A percentile compares a stretch with the other conserved stretches of the same genome.
phyloP scores from a whole-genome alignment of 2,797 vertebrate species.

The Margarornis squamiger region DNA sequence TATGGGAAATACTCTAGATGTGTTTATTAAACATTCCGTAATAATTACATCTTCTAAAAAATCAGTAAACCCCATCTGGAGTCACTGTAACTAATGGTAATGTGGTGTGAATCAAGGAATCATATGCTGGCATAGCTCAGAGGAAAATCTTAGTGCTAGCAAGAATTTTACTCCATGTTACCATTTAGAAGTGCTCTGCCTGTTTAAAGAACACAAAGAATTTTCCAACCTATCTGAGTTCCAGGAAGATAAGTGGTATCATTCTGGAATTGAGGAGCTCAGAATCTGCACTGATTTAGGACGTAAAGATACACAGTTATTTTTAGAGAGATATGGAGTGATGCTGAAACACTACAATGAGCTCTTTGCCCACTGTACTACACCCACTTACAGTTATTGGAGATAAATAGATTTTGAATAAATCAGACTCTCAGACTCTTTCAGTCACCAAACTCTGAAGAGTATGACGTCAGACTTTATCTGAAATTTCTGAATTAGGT shows the following conservation, averaged over 20 bases:
- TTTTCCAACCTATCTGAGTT: not conserved
- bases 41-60: not conserved
- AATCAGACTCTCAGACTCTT: not conserved
- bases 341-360: not conserved
- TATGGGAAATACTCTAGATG: not conserved
- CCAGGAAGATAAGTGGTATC: not conserved
- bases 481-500: not conserved
- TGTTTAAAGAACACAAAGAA: not conserved
- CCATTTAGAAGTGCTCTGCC: not conserved
- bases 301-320: not conserved
- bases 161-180: not conserved
- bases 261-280: not conserved
- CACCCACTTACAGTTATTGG: not conserved
- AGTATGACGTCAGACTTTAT: not conserved
- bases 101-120: not conserved
- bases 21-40: not conserved
- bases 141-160: not conserved
- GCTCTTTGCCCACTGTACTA: not conserved
- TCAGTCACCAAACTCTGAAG: not conserved
- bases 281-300: not conserved
- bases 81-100: not conserved
- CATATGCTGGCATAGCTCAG: not conserved
- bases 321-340: not conserved
- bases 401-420: conserved; percentile 28
- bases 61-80: not conserved